Percentiles rank a stretch among this genome's conserved stretches.
phyloP scores from a whole-genome alignment of 2,113 vertebrate genomes.

The Acanthochromis polyacanthus region DNA sequence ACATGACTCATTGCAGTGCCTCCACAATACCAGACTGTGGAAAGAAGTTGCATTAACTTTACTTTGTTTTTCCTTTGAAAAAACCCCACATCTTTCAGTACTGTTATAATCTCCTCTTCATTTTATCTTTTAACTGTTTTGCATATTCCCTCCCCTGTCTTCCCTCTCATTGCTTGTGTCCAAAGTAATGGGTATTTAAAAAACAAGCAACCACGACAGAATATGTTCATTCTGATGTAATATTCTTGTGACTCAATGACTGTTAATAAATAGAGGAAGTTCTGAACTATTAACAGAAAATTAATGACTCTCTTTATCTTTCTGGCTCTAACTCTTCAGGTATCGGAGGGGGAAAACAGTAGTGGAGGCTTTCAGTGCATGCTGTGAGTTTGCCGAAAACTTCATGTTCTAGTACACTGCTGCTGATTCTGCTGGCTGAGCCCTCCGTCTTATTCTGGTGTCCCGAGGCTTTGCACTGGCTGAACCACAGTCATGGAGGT shows the following conservation, averaged over 20 bases:
- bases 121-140: not conserved
- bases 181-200: slow-evolving; percentile 48
- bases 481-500: slow-evolving; percentile 90
- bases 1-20: slow-evolving; percentile 34
- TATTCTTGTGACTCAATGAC: slow-evolving; percentile 18
- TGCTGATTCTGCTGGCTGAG: slow-evolving; percentile 26
- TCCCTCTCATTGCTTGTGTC: slow-evolving; percentile 19
- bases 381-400: slow-evolving; percentile 34
- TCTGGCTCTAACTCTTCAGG: slow-evolving; percentile 58
- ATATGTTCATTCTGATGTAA: slow-evolving; percentile 37
- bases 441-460: slow-evolving; percentile 43
- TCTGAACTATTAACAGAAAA: slow-evolving; percentile 10
- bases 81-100: not conserved
- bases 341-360: slow-evolving; percentile 21
- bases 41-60: slow-evolving; percentile 3
- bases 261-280: slow-evolving; percentile 13
- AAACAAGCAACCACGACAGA: slow-evolving; percentile 41
- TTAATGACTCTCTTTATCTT: slow-evolving; percentile 36
- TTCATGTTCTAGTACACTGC: not conserved
- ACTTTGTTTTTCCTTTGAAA: not conserved
- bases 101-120: not conserved
- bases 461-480: slow-evolving; percentile 55
- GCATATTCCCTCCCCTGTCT: not conserved
- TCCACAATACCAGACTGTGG: slow-evolving; percentile 19
- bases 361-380: slow-evolving; percentile 11